Evolutionary conservation across 2,113 vertebrate genomes (phyloP), one percentile per base, ranked within the genome.

Genomic region (Sceloporus tristichus): DNA sequence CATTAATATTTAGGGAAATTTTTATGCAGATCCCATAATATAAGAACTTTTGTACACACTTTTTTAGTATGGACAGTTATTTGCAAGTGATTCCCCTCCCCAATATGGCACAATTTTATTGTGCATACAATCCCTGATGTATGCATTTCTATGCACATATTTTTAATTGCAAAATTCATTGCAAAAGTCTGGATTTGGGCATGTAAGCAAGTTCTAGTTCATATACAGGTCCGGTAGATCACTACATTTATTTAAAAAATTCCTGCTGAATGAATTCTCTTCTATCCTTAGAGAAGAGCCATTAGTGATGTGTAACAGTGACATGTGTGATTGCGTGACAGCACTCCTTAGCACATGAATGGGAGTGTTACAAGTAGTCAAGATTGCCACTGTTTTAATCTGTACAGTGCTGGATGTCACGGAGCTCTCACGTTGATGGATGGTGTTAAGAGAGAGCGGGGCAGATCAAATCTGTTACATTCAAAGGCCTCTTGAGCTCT

Each of bases 371-470:
- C 19, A 29, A 56, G 76, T 14, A 38, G 70, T 38, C 70, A 74
- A 74, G 70, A 74, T 13, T 73, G 82, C 56, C 70, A 59, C 23
- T 56, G 8, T 85, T 85, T 85, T 18, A 10, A 59, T 75, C 71
- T 42, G 18, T 75, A 53, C 34, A 13, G 38, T 62, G 21, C 59
- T 9, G 54, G 40, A 71, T 65, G 65, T 13, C 27, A 54, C 11
- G 42, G n/a, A 25, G 74, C 68, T 21, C 19, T 56, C 38, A 9
- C 0, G 6, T 40, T 75, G 71, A 85, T 40, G 53, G 71, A 75
- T 85, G 71, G n/a, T 73, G 70, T 85, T 85, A 85, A 73, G 70
- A 84, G 83, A 75, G 13, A 38, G 16, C 9, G 34, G 53, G 70
- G n/a, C n/a, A 75, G 21, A 59, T 85, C 21, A 85, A 84, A 48